Conservation (phyloP, 2,888 invertebrate species). For the Nomada ferruginata region DNA sequence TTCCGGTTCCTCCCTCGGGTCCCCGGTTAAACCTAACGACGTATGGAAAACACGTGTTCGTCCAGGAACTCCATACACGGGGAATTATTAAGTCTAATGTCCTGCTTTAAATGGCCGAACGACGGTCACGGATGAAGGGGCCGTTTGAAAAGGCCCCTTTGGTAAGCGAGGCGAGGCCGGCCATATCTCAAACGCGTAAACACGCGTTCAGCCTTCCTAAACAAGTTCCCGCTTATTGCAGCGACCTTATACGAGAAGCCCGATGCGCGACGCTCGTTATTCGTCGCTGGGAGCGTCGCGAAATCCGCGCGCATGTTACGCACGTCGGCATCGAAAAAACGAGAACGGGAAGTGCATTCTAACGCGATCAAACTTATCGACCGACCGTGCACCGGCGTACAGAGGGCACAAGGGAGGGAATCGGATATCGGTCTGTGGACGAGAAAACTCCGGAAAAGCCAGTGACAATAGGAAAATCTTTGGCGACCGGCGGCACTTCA, state of each 20-base stretch:
- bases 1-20: neutral
- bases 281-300: constrained; percentile 5
- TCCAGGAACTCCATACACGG: neutral
- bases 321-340: neutral
- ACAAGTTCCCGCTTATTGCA: neutral
- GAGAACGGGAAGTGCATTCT: constrained; percentile 36
- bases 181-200: constrained; percentile 40
- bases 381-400: neutral
- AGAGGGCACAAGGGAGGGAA: neutral
- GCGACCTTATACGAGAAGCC: neutral
- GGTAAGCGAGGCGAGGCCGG: constrained; percentile 10
- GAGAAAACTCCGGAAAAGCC: constrained; percentile 46
- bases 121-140: neutral
- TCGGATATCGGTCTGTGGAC: constrained; percentile 23
- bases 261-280: neutral
- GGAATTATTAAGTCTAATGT: constrained; percentile 24
- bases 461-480: constrained; percentile 64
- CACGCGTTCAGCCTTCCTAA: constrained; percentile 12
- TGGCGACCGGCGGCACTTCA: constrained; percentile 49
- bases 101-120: constrained; percentile 14
- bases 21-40: no score
- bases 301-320: neutral
- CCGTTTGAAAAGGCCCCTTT: neutral
- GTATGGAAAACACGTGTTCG: neutral
- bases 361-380: constrained; percentile 51